phyloP scores from a whole-genome alignment of 2,888 invertebrate species.

The Morpho deidamia region DNA sequence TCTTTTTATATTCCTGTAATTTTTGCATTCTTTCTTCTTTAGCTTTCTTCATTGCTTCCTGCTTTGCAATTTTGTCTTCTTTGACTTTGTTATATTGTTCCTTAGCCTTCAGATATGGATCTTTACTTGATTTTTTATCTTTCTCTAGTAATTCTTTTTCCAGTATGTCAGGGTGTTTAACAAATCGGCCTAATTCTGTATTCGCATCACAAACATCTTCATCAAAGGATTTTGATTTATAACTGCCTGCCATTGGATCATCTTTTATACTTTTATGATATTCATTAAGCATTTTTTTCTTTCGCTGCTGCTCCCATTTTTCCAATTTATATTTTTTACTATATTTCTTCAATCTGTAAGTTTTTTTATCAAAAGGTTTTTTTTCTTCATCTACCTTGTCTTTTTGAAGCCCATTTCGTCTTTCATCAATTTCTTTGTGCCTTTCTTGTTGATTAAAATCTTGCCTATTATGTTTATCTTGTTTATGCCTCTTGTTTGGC shows the following conservation, averaged over 20 bases:
- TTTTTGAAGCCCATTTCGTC: conserved; percentile 30
- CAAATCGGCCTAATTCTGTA: conserved; percentile 48
- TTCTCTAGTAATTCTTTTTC: conserved; percentile 36
- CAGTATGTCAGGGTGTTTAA: conserved; percentile 61
- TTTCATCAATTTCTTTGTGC: conserved; percentile 49
- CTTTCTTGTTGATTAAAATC: conserved; percentile 23
- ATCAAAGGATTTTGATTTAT: conserved; percentile 73
- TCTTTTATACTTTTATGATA: conserved; percentile 78
- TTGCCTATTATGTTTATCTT: conserved; percentile 21
- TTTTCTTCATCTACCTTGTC: conserved; percentile 41
- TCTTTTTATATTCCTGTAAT: conserved; percentile 82
- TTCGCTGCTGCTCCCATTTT: conserved; percentile 82
- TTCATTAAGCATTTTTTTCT: conserved; percentile 73
- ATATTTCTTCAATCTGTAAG: conserved; percentile 82
- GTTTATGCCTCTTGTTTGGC: conserved; percentile 39
- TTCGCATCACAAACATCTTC: conserved; percentile 51
- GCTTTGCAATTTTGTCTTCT: conserved; percentile 73
- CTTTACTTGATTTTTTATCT: conserved; percentile 39
- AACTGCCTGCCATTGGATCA: conserved; percentile 57
- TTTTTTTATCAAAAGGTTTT: conserved; percentile 83
- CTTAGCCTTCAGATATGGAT: conserved; percentile 73
- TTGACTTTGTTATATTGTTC: conserved; percentile 73
- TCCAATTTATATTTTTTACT: conserved; percentile 84
- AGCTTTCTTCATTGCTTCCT: conserved; percentile 62
- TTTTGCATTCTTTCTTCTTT: conserved; percentile 81